Evolutionary conservation across 2,113 vertebrate genomes (phyloP), one percentile per base, ranked within the genome.

Genomic region (Platichthys flesus): DNA sequence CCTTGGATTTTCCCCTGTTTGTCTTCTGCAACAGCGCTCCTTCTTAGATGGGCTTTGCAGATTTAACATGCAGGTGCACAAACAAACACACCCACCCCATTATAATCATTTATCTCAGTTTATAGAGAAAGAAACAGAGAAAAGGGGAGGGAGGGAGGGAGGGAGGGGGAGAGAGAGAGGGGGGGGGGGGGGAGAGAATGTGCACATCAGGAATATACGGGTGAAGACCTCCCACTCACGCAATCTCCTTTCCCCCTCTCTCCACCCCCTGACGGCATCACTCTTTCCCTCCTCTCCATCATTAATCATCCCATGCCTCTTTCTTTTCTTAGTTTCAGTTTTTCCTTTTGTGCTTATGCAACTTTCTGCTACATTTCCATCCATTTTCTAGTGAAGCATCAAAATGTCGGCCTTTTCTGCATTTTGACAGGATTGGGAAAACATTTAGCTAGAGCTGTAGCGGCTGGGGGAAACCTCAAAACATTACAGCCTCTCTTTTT

Each of bases 1-100:
- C 93, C 94, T 95, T 94, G 94, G 90, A 77, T 93, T 91, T 90
- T 91, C 88, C 90, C 18, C 47, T 2, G 68, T 84, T 70, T 75
- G 82, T 74, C 64, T 89, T 76, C 82, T 47, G 89, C 84, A 76
- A 80, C 78, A 60, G 82, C 51, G 57, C 83, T 89, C 67, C 51
- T 69, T 66, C 83, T 88, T 54, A 87, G 67, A 37, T 77, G 71
- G 75, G 56, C 24, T 61, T 72, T 51, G 87, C 80, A 76, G 79
- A 84, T 85, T 84, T 78, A 72, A 76, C 64, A 71, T 81, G 52
- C 67, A 42, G 40, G 56, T 35, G 20, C 28, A 65, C 51, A 83
- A 6, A 61, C 40, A 55, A 35, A 63, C 79, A 72, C 82, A 67
- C 49, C 74, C 84, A 77, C 76, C 74, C 55, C 74, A 61, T 51